phyloP scores from a whole-genome alignment of 2,888 invertebrate species.

The Apamea monoglypha region DNA sequence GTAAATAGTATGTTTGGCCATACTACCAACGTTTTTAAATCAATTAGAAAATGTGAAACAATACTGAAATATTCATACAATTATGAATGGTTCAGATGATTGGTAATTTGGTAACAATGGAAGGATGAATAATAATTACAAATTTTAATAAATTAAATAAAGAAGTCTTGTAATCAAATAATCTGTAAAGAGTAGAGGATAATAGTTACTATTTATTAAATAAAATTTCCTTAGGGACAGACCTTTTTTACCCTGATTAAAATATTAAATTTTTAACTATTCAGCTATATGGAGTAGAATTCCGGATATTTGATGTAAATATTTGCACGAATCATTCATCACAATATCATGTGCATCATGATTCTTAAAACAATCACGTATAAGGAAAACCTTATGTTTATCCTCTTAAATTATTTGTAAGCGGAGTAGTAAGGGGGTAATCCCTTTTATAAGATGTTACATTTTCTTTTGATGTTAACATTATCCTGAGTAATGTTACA shows the following conservation, averaged over 20 bases:
- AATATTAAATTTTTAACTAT: not conserved
- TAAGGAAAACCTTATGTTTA: slow-evolving; percentile 27
- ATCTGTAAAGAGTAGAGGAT: not conserved
- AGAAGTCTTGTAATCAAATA: not conserved
- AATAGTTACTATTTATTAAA: too few species aligned
- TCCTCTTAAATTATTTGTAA: slow-evolving; percentile 17
- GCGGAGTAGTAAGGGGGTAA: not conserved
- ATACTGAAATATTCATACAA: too few species aligned
- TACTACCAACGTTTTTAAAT: too few species aligned
- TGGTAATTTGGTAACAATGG: too few species aligned
- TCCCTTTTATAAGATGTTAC: not conserved
- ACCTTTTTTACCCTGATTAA: not conserved
- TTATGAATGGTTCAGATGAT: too few species aligned
- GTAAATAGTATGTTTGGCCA: too few species aligned
- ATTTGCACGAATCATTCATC: slow-evolving; percentile 14
- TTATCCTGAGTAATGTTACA: not conserved
- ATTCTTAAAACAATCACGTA: slow-evolving; percentile 3
- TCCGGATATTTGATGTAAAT: not conserved
- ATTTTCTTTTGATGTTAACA: not conserved
- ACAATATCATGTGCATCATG: not conserved
- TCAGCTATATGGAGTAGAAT: not conserved
- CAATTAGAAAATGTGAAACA: too few species aligned
- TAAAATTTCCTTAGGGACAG: not conserved
- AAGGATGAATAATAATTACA: too few species aligned
- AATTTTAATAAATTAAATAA: too few species aligned